phyloP scores from a whole-genome alignment of 2,888 invertebrate species.

The Tricholauxania praeusta region DNA sequence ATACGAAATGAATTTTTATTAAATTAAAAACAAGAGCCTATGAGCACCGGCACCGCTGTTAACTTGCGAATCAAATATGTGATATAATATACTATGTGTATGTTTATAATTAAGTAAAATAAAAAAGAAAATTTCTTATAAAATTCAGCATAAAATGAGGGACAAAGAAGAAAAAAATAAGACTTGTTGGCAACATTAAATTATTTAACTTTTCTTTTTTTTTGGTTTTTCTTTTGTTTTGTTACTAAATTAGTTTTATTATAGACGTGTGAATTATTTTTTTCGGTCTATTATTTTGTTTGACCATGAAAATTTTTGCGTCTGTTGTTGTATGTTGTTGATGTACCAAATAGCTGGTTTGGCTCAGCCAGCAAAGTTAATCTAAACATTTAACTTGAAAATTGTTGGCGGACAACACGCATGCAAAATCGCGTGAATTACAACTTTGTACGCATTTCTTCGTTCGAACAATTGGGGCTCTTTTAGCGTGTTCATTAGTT shows the following conservation, averaged over 20 bases:
- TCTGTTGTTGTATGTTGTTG: constrained; percentile 4
- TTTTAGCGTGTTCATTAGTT: no score
- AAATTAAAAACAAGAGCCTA: no score
- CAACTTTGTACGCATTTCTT: no score
- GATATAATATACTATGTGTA: no score
- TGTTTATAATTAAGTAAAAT: no score
- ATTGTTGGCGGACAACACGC: background rate
- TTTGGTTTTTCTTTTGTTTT: background rate
- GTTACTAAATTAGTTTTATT: background rate
- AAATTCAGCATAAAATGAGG: no score
- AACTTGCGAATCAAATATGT: no score
- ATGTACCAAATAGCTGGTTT: constrained; percentile 12
- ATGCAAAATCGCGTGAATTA: constrained; percentile 25
- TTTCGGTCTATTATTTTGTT: constrained; percentile 10
- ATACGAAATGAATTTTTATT: no score
- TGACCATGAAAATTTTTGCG: constrained; percentile 34
- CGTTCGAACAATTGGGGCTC: no score
- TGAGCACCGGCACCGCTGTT: no score
- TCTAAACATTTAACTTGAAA: constrained; percentile 29
- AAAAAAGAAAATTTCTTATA: no score
- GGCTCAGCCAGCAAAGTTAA: constrained; percentile 22
- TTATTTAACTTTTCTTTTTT: background rate
- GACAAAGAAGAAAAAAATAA: background rate
- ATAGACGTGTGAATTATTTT: background rate
- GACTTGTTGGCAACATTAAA: constrained; percentile 1